Conservation (phyloP, 53 echinoderm and acorn worm genomes). For the Stichopus horrens region DNA sequence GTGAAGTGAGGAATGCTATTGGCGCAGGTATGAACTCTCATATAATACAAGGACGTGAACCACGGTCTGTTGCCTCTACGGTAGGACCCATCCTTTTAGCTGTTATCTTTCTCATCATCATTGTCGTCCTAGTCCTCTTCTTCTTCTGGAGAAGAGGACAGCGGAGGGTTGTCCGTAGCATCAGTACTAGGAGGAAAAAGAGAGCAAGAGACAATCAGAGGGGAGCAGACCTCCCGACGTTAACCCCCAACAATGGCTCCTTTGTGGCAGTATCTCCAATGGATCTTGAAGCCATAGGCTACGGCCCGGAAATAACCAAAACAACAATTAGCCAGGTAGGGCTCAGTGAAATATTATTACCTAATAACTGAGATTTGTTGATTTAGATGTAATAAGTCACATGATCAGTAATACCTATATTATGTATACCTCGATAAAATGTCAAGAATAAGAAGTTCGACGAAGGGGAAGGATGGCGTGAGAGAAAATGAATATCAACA, state of each 20-base stretch:
- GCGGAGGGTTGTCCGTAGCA: constrained; percentile 53
- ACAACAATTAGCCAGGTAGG: constrained; percentile 4
- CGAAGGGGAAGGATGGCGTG: too few species aligned
- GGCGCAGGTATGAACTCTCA: constrained; percentile 21
- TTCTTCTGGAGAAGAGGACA: constrained; percentile 63
- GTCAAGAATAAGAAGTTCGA: too few species aligned
- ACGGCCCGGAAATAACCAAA: constrained; percentile 56
- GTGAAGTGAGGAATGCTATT: constrained; percentile 57
- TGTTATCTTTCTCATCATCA: constrained; percentile 54
- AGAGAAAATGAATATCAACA: too few species aligned
- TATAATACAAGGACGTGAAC: constrained; percentile 27
- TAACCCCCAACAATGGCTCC: neutral
- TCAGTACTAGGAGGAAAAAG: constrained; percentile 51
- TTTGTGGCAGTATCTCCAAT: constrained; percentile 52
- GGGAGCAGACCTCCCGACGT: constrained; percentile 35
- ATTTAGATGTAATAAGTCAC: too few species aligned
- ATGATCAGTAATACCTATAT: too few species aligned
- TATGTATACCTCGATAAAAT: too few species aligned
- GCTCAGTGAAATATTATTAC: too few species aligned
- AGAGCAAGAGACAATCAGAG: constrained; percentile 23
- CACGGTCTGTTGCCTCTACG: constrained; percentile 51
- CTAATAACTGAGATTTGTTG: too few species aligned
- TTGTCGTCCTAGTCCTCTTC: constrained; percentile 53
- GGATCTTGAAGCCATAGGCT: constrained; percentile 68
- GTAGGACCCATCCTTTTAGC: constrained; percentile 61